Percentiles rank a stretch among this genome's conserved stretches.
phyloP scores from a whole-genome alignment of 1,140 invertebrate species.

The Tetramorium parvispinum region DNA sequence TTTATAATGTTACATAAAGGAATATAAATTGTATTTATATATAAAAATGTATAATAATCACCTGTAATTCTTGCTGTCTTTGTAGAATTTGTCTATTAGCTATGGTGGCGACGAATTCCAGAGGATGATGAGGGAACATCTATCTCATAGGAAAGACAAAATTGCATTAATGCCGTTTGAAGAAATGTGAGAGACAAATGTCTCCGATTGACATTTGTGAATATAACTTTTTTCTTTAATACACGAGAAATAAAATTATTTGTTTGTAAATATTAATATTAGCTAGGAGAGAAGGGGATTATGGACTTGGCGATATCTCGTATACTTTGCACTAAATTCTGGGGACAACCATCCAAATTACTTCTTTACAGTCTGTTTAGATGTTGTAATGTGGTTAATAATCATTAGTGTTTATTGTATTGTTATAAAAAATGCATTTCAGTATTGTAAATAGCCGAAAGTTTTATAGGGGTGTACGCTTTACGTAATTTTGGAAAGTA shows the following conservation, averaged over 20 bases:
- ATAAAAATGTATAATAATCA: background rate
- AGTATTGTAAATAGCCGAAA: too few relatives aligned
- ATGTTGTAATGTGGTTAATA: too few relatives aligned
- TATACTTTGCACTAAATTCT: too few relatives aligned
- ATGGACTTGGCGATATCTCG: too few relatives aligned
- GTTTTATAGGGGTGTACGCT: too few relatives aligned
- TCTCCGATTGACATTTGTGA: background rate
- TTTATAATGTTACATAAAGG: background rate
- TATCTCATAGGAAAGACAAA: background rate
- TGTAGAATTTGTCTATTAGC: conserved; percentile 41
- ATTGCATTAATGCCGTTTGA: background rate
- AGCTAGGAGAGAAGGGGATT: too few relatives aligned
- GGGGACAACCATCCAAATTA: too few relatives aligned
- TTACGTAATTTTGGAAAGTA: too few relatives aligned
- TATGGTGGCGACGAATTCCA: conserved; percentile 52
- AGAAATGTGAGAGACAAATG: background rate
- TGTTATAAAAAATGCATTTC: too few relatives aligned
- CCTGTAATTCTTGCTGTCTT: conserved; percentile 19
- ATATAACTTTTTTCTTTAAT: background rate
- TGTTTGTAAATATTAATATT: background rate
- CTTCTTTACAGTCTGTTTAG: too few relatives aligned
- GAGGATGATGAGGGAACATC: conserved; percentile 59
- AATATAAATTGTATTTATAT: background rate
- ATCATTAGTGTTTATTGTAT: too few relatives aligned
- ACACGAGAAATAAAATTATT: background rate